phyloP scores from a whole-genome alignment of 2,888 invertebrate genomes.

The Xanthorhoe designata region DNA sequence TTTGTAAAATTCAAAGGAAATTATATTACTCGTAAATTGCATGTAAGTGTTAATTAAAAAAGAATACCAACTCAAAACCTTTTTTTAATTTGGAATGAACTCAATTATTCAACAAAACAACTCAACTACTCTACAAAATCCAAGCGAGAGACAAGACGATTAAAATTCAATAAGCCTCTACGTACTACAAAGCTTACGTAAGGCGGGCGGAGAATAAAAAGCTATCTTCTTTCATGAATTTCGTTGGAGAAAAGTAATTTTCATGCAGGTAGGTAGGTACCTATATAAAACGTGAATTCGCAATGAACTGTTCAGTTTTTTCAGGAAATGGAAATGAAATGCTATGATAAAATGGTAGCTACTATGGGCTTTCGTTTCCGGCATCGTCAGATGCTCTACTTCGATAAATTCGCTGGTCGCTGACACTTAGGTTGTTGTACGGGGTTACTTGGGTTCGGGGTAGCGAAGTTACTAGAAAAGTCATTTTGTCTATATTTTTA shows the following conservation, averaged over 20 bases:
- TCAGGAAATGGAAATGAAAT: not conserved
- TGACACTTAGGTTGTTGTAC: slow-evolving; percentile 20
- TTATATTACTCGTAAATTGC: no score
- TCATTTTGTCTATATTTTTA: not conserved
- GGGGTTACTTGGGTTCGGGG: slow-evolving; percentile 8
- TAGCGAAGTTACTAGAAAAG: not conserved
- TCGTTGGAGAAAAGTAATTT: slow-evolving; percentile 8
- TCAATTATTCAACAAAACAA: not conserved
- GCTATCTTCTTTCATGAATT: not conserved
- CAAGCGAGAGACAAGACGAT: slow-evolving; percentile 49
- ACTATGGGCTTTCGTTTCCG: slow-evolving; percentile 16
- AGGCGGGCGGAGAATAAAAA: slow-evolving; percentile 45
- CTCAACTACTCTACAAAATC: slow-evolving; percentile 38
- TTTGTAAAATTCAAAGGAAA: no score
- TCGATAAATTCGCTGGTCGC: slow-evolving; percentile 52
- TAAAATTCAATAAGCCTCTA: slow-evolving; percentile 65
- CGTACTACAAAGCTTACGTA: slow-evolving; percentile 58
- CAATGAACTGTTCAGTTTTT: not conserved
- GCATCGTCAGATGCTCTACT: slow-evolving; percentile 54
- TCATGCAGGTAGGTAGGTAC: not conserved
- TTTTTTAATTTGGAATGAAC: not conserved
- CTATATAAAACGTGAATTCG: not conserved
- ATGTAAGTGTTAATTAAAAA: no score
- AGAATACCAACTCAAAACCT: not conserved
- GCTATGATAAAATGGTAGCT: not conserved